Conservation (phyloP, 2,113 vertebrate species). For the Forbesichthys papilliferus region DNA sequence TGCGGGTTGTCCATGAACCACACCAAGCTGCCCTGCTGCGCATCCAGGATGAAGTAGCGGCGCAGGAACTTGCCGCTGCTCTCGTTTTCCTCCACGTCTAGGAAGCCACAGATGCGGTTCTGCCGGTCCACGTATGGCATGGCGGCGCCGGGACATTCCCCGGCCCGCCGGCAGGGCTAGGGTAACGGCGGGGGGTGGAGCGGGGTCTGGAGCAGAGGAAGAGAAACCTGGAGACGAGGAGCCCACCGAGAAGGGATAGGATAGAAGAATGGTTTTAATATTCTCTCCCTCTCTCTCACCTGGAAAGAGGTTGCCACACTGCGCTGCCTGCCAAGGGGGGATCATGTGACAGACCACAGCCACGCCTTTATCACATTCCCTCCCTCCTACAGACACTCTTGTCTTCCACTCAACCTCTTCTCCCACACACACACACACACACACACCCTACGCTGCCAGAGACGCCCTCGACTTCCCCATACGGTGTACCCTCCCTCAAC, state of each 20-base stretch:
- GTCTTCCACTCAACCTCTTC: conserved; percentile 20
- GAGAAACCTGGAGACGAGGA: conserved; percentile 11
- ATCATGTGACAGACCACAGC: conserved; percentile 70
- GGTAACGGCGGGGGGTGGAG: conserved; percentile 26
- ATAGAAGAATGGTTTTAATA: conserved; percentile 17
- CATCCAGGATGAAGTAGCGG: conserved; percentile 96
- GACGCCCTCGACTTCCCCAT: conserved; percentile 24
- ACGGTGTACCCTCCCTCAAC: conserved; percentile 39
- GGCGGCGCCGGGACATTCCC: conserved; percentile 89
- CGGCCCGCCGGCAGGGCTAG: conserved; percentile 70
- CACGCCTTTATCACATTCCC: conserved; percentile 48
- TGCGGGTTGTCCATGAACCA: conserved; percentile 99
- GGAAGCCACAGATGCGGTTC: conserved; percentile 98
- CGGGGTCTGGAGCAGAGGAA: background rate
- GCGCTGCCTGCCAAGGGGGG: conserved; percentile 42
- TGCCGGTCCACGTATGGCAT: conserved; percentile 99
- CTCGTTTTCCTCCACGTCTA: conserved; percentile 98
- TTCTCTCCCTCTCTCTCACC: conserved; percentile 53
- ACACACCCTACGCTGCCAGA: conserved; percentile 22
- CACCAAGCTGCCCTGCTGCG: conserved; percentile 88
- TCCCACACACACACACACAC: background rate
- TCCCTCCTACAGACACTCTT: conserved; percentile 22
- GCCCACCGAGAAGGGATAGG: conserved; percentile 37
- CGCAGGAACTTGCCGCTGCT: conserved; percentile 96
- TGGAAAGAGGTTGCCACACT: conserved; percentile 50